A percentile compares a stretch with the other conserved stretches of the same genome.
These are phyloP conservation scores for mouse (Mus musculus) DNA, from an alignment of 2,113 vertebrate genomes.

Conservation along the genomic window DNA sequence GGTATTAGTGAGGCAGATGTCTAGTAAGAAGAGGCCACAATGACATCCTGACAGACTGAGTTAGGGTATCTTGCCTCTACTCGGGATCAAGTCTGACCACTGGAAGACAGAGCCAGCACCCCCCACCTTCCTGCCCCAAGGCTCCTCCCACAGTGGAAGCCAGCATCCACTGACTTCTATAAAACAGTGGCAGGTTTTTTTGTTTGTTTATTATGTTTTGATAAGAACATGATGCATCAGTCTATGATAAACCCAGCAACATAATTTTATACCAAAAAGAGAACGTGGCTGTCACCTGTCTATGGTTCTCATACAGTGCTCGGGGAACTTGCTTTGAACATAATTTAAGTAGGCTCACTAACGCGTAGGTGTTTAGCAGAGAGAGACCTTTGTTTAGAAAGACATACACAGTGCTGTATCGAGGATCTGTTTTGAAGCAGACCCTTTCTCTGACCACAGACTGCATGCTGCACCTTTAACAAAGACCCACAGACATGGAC, in stretches of 20 bases:
- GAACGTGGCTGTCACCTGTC: neutral
- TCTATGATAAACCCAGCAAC: neutral
- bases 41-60: neutral
- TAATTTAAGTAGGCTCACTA: neutral
- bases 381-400: neutral
- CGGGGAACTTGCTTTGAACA: neutral
- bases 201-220: neutral
- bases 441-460: neutral
- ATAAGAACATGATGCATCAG: conserved; percentile 6
- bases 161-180: no score
- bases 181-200: neutral
- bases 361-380: neutral
- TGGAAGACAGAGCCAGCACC: neutral
- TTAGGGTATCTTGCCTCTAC: neutral
- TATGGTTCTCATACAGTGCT: neutral
- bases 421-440: neutral
- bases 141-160: neutral
- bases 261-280: neutral
- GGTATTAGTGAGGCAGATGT: neutral
- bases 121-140: rapidly evolving
- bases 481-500: neutral
- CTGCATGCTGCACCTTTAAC: neutral
- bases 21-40: neutral
- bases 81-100: neutral
- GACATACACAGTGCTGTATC: neutral